Evolutionary conservation across 2,113 vertebrate genomes (phyloP).

Genomic region (Ramphastos sulfuratus): DNA sequence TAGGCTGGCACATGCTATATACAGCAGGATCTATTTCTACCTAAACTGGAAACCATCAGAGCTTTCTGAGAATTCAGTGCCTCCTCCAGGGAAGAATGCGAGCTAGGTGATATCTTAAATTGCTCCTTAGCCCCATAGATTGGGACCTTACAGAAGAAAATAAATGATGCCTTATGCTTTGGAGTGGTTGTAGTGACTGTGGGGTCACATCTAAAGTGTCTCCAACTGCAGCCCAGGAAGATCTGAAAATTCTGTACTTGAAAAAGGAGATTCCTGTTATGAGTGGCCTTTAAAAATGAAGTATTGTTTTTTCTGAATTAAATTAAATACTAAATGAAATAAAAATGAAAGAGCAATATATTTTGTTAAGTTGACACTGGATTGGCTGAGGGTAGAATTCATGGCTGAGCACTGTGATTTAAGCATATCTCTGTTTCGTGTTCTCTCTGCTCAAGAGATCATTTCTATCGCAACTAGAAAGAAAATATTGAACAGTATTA

Average conservation of each 20-base stretch:
- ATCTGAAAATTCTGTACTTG: background rate
- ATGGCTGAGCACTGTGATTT: background rate
- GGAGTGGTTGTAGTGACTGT: background rate
- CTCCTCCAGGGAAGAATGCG: fast-evolving
- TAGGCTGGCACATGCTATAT: background rate
- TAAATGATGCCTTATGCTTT: background rate
- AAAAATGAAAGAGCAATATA: background rate
- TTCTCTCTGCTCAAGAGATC: background rate
- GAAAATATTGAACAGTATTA: background rate
- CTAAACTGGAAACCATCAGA: background rate
- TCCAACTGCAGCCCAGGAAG: background rate
- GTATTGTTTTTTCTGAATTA: background rate
- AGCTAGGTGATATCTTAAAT: background rate
- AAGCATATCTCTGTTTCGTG: background rate
- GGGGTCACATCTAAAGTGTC: background rate
- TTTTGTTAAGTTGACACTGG: background rate
- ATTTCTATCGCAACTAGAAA: background rate
- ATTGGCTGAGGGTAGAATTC: background rate
- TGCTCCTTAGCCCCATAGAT: background rate
- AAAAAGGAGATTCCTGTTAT: background rate
- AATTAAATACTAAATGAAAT: background rate
- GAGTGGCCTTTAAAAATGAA: background rate
- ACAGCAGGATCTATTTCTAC: background rate
- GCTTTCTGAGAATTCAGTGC: background rate
- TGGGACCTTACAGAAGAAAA: background rate